Conservation (phyloP, 2,797 vertebrate species). For the Pteronotus mesoamericanus region DNA sequence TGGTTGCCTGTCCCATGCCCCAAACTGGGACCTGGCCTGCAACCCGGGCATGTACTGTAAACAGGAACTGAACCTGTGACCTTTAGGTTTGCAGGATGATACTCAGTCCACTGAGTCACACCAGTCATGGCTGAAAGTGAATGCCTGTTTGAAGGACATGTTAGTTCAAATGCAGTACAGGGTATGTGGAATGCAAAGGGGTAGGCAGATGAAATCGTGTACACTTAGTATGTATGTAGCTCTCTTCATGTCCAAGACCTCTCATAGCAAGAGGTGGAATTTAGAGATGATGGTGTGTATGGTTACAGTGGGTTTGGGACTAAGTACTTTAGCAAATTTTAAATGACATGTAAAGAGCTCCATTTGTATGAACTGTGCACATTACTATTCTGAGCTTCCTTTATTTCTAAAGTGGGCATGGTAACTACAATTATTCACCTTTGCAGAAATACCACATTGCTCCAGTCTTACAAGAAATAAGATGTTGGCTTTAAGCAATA, state of each 20-base stretch:
- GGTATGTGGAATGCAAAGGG: not conserved
- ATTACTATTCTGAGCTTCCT: not conserved
- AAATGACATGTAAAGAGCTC: not conserved
- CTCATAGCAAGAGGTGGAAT: not conserved
- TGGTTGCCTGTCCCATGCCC: not conserved
- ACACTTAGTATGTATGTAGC: not conserved
- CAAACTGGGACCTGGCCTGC: not conserved
- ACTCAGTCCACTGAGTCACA: not conserved
- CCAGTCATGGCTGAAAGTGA: not conserved
- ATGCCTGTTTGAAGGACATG: not conserved
- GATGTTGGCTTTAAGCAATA: not conserved
- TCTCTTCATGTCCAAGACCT: not conserved
- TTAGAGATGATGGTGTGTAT: not conserved
- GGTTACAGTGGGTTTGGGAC: not conserved
- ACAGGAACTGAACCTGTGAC: not conserved
- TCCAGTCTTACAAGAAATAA: not conserved
- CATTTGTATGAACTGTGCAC: not conserved
- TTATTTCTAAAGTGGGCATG: not conserved
- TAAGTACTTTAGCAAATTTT: not conserved
- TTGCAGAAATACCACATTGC: not conserved
- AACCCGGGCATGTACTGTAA: not conserved
- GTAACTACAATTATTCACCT: not conserved
- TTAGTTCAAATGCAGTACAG: not conserved
- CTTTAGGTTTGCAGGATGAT: not conserved
- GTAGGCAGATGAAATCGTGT: not conserved